A percentile compares a stretch with the other conserved stretches of the same genome.
Evolutionary conservation across 2,888 invertebrate genomes (phyloP).

Genomic region (Heliconius hortense): DNA sequence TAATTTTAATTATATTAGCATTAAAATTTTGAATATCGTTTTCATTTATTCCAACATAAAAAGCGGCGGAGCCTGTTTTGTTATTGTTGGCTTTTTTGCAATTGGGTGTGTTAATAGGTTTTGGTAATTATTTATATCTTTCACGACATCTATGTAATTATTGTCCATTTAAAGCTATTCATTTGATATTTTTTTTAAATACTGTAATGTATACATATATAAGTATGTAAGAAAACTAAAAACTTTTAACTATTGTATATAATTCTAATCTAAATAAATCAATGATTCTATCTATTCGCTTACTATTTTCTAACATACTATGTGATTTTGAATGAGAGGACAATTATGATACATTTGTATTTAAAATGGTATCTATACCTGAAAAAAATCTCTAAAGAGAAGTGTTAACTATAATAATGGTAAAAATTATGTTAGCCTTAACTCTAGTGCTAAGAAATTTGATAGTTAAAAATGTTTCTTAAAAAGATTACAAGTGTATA

Average conservation of each 20-base stretch:
- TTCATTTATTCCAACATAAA: conserved; percentile 7
- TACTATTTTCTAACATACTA: conserved; percentile 19
- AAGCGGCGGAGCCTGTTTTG: conserved; percentile 38
- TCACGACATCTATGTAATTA: neutral
- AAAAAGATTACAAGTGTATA: neutral
- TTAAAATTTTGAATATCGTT: conserved; percentile 2
- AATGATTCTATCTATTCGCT: conserved; percentile 25
- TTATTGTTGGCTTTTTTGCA: neutral
- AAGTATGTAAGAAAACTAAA: neutral
- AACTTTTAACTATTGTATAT: neutral
- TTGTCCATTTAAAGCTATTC: no score
- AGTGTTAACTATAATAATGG: neutral
- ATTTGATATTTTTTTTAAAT: neutral
- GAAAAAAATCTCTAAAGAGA: conserved; percentile 1
- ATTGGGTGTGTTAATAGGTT: conserved; percentile 1
- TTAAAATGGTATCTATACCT: conserved; percentile 7
- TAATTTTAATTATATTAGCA: conserved; percentile 41
- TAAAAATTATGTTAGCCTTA: neutral
- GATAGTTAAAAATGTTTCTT: neutral
- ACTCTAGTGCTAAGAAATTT: neutral
- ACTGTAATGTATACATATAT: neutral
- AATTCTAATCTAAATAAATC: conserved; percentile 23
- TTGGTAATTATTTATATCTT: neutral
- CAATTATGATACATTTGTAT: neutral
- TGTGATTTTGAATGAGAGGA: neutral